phyloP scores from a whole-genome alignment of 2,888 invertebrate species.

The Cremastinae sp. region DNA sequence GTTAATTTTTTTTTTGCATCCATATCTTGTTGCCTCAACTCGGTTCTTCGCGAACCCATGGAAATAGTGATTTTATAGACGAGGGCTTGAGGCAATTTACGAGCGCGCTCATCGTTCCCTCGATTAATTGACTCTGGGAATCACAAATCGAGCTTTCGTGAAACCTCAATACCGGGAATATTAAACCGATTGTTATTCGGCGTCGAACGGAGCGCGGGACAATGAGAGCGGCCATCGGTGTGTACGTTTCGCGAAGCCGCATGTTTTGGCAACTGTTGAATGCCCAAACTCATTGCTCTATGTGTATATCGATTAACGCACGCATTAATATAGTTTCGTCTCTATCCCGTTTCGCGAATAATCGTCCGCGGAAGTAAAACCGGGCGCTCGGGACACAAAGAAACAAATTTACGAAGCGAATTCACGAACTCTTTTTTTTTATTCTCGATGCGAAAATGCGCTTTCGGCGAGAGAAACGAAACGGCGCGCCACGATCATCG shows the following conservation, averaged over 20 bases:
- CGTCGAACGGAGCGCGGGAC: slow-evolving; percentile 9
- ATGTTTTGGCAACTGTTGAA: slow-evolving; percentile 41
- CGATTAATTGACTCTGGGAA: not conserved
- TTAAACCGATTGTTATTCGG: not conserved
- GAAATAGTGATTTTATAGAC: too few relatives aligned
- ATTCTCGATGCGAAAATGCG: slow-evolving; percentile 37
- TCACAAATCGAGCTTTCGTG: slow-evolving; percentile 6
- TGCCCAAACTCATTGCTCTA: slow-evolving; percentile 1
- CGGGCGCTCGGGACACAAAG: slow-evolving; percentile 30
- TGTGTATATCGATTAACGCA: not conserved
- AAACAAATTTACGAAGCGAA: slow-evolving; percentile 45
- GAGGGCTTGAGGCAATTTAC: not conserved
- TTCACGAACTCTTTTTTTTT: not conserved
- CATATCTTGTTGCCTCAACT: too few relatives aligned
- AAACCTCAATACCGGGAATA: slow-evolving; percentile 13
- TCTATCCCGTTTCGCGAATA: too few relatives aligned
- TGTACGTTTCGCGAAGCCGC: slow-evolving; percentile 29
- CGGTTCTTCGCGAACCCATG: too few relatives aligned
- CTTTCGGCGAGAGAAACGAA: slow-evolving; percentile 43
- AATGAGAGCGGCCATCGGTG: slow-evolving; percentile 39
- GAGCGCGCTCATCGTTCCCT: not conserved
- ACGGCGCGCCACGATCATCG: slow-evolving; percentile 55
- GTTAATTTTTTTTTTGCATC: too few relatives aligned
- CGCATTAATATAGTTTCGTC: not conserved
- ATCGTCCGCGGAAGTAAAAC: not conserved